Base-by-base conservation (phyloP, 2,113 vertebrate genomes). In the Bungarus multicinctus region DNA sequence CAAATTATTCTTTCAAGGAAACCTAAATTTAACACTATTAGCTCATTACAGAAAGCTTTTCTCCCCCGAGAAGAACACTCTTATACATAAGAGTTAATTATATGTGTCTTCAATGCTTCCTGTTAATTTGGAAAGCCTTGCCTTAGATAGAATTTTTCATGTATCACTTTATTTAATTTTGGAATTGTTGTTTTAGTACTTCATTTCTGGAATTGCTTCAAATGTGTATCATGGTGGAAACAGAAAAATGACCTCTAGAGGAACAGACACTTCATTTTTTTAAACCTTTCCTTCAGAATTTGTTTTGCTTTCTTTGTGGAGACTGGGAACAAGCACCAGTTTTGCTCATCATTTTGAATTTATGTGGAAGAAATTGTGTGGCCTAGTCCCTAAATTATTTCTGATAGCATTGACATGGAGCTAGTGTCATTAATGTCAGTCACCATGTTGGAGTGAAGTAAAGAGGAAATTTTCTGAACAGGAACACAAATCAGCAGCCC, bases 121-220 rank as follows among this genome's bases (percentile, higher is more conserved):
- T 93, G 55, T 55, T 91, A 88, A 89, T 50, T 57, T 16, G 8
- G 30, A 93, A 81, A 0, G 0, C 6, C 90, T 94, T 93, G 57
- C 93, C 81, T 94, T 93, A 92, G 91, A 87, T 69, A 81, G 60
- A 64, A 88, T 10, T 94, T 12, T 47, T 94, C 86, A 91, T 60
- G 90, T 87, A 89, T 43, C 81, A 87, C 89, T 96, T 94, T 95
- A 85, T 0, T 1, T 52, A n/a, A 86, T 74, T 93, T 93, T 95
- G 54, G 87, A 34, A 34, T 81, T 89, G 34, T 64, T 93, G 5
- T 81, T 89, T 58, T 47, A 94, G 87, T 58, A 20, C 18, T 92
- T 87, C 43, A 89, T 93, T 92, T 93, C 43, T 74, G 74, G 92
- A 90, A 53, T 87, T 60, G 69, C 45, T 54, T 3, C 43, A 81